Evolutionary conservation across 1,140 invertebrate species (phyloP).

Genomic region (Zaprionus inermis): DNA sequence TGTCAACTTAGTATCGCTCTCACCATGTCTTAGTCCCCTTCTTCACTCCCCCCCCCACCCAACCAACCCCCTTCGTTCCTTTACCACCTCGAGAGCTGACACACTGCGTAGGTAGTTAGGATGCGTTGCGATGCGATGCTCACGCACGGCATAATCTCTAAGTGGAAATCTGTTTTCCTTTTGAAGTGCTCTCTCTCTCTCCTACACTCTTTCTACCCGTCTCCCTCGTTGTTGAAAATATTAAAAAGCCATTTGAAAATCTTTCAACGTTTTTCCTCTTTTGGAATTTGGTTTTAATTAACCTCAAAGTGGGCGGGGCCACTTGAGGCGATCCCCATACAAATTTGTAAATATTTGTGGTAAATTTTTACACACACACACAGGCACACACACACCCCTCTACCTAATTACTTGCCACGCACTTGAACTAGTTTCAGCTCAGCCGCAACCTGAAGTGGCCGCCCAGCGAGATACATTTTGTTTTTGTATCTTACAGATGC

Average conservation of each 20-base stretch:
- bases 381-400: constrained; percentile 18
- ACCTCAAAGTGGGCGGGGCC: constrained; percentile 28
- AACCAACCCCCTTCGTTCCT: too few relatives aligned
- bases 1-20: constrained; percentile 28
- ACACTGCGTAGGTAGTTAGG: background rate
- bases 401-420: constrained; percentile 70
- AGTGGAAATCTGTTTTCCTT: constrained; percentile 8
- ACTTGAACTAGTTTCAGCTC: constrained; percentile 70
- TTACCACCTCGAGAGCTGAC: background rate
- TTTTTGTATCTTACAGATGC: constrained; percentile 40
- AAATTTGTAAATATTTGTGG: constrained; percentile 65
- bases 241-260: constrained; percentile 71
- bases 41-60: background rate
- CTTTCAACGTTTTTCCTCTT: constrained; percentile 33
- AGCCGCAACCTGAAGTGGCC: constrained; percentile 30
- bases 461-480: constrained; percentile 16
- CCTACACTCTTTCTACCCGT: background rate
- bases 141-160: background rate
- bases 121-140: background rate
- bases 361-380: constrained; percentile 34
- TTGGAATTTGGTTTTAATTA: constrained; percentile 64
- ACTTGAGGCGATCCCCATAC: constrained; percentile 51
- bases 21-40: background rate
- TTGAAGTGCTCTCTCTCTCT: constrained; percentile 1
- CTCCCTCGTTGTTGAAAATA: constrained; percentile 61